Conservation (phyloP, 2,113 vertebrate species). For the Neotragus moschatus region DNA sequence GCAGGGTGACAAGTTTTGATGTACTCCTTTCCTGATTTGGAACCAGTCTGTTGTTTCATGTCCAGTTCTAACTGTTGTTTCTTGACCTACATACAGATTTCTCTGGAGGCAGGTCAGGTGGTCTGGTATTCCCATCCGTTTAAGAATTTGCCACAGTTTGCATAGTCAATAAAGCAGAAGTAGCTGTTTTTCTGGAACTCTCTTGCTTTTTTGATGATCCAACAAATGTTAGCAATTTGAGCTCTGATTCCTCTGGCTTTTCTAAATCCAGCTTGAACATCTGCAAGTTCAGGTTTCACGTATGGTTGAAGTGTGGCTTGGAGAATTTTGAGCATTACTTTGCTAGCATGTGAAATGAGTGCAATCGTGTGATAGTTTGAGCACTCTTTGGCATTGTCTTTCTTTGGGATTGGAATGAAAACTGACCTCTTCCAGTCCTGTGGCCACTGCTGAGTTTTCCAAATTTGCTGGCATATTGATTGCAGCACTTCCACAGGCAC, state of each 20-base stretch:
- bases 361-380: background rate
- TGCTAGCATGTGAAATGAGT: background rate
- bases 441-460: background rate
- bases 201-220: background rate
- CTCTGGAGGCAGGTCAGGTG: accelerated
- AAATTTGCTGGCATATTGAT: background rate
- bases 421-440: background rate
- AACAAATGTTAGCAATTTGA: background rate
- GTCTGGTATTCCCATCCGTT: background rate
- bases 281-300: background rate
- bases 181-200: background rate
- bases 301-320: background rate
- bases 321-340: background rate
- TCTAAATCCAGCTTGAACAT: background rate
- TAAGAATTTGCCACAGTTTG: background rate
- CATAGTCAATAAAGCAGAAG: background rate
- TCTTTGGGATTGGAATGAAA: background rate
- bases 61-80: background rate
- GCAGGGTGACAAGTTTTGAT: background rate
- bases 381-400: background rate
- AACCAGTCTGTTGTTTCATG: background rate
- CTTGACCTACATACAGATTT: background rate
- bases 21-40: background rate
- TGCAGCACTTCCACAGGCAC: background rate
- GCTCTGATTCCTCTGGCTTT: background rate